Percentiles rank a stretch among this genome's conserved stretches.
Evolutionary conservation across 2,888 invertebrate species (phyloP).

Genomic region (Altica lythri): DNA sequence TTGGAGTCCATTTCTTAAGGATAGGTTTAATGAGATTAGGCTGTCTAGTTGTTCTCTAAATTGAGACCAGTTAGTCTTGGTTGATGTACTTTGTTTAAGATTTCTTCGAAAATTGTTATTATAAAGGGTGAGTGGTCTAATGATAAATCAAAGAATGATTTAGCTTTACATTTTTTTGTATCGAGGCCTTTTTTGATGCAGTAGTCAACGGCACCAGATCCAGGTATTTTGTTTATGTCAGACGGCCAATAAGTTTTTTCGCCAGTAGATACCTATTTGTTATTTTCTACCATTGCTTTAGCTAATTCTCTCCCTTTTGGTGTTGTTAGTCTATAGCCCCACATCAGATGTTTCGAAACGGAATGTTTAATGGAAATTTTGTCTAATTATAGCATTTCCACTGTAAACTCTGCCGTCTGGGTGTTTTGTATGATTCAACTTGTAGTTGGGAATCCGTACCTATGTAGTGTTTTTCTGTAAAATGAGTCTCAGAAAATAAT

Average conservation of each 20-base stretch:
- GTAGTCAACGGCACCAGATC: neutral
- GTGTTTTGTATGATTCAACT: slow-evolving; percentile 31
- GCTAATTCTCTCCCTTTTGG: slow-evolving; percentile 27
- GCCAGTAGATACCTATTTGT: slow-evolving; percentile 15
- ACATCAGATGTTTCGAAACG: slow-evolving; percentile 28
- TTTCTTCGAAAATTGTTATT: neutral
- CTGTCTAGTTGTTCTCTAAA: neutral
- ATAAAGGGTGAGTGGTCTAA: neutral
- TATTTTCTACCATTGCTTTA: slow-evolving; percentile 21
- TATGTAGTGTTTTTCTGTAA: too few relatives aligned
- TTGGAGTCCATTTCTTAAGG: too few relatives aligned
- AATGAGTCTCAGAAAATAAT: too few relatives aligned
- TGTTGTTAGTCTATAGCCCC: slow-evolving; percentile 28
- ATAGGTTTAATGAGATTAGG: neutral
- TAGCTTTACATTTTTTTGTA: neutral
- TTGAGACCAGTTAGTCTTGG: neutral
- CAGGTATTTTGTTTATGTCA: slow-evolving; percentile 23
- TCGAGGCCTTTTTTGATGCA: neutral
- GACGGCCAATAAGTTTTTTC: slow-evolving; percentile 38
- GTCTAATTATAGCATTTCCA: slow-evolving; percentile 25
- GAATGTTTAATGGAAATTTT: slow-evolving; percentile 28
- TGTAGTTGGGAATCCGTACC: slow-evolving; percentile 32
- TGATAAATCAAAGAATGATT: neutral
- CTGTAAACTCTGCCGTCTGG: slow-evolving; percentile 14
- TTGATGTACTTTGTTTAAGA: neutral